Evolutionary conservation across 1,140 invertebrate genomes (phyloP), one percentile per base, ranked within the genome.

Genomic region (Dendrolimus punctatus): DNA sequence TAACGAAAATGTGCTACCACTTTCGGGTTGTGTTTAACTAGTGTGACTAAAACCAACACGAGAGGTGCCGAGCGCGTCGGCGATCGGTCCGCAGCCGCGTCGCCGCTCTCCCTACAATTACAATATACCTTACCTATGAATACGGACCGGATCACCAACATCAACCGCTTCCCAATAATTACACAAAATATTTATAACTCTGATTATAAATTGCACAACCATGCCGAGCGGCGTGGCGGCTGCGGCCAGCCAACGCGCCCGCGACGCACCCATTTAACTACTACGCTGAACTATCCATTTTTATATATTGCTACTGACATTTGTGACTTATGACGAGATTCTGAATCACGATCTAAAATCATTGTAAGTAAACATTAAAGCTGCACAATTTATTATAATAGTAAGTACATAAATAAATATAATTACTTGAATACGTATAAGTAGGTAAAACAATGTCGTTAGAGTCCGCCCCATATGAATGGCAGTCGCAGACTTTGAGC

Each of bases 241-340:
- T 40, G 57, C 57, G 42, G 57, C 63, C 63, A 50, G 62, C 58
- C 65, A 68, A 57, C 75, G 61, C 66, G 60, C 55, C 67, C 66
- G 58, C 47, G 50, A 60, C 66, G 61, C 61, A 53, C 59, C 62
- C 62, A 60, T 70, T 70, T 68, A 67, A 70, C 68, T 68, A 72
- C 65, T 71, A 69, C 64, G 70, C 74, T 75, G 77, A 66, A 76
- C 70, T 72, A 80, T 70, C 73, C 74, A 82, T 74, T 82, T 23
- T 23, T 23, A 23, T 23, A 23, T 23, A 84, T 82, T 80, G 74
- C 82, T 85, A 84, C 79, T 80, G 76, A 85, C 79, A 66, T 84
- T 84, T 85, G 82, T 84, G 82, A 85, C 82, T 85, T 85, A 85
- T 85, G 82, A 83, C 82, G 82, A 85, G 82, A 85, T 85, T 85